Percentiles rank a stretch among this genome's conserved stretches.
Conservation (phyloP, 2,797 vertebrate species). For the Betta splendens region DNA sequence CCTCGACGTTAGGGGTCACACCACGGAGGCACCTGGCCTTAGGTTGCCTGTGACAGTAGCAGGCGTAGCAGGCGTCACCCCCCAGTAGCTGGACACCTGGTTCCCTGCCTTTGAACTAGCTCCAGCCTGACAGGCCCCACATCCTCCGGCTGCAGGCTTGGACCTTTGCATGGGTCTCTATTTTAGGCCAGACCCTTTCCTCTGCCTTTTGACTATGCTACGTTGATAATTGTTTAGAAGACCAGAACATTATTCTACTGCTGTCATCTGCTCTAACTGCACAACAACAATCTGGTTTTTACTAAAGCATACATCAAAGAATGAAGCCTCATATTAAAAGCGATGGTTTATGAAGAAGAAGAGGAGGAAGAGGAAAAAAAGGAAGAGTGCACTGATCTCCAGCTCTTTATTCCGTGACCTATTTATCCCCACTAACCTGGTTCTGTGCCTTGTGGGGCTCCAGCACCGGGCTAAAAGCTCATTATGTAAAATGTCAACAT, state of each 20-base stretch:
- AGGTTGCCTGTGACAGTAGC: slow-evolving; percentile 19
- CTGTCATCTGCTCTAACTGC: no score
- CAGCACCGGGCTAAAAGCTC: not conserved
- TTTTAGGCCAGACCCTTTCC: slow-evolving; percentile 26
- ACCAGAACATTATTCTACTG: no score
- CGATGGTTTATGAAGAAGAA: no score
- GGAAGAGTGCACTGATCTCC: not conserved
- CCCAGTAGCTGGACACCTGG: slow-evolving; percentile 47
- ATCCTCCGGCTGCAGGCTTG: slow-evolving; percentile 15
- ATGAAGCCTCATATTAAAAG: no score
- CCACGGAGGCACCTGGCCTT: slow-evolving; percentile 34
- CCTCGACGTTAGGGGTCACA: slow-evolving; percentile 11
- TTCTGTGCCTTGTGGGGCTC: not conserved
- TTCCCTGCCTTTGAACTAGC: slow-evolving; percentile 54
- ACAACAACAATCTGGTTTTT: no score
- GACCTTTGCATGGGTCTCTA: slow-evolving; percentile 26
- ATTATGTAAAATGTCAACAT: not conserved
- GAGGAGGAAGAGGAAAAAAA: no score
- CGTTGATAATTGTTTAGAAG: no score
- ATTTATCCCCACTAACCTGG: not conserved
- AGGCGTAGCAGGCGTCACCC: slow-evolving; percentile 33
- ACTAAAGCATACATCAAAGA: no score
- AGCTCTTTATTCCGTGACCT: not conserved
- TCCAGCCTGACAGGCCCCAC: slow-evolving; percentile 50
- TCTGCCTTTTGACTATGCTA: no score